phyloP scores from a whole-genome alignment of 2,888 invertebrate genomes.

The Caenorhabditis virilis region DNA sequence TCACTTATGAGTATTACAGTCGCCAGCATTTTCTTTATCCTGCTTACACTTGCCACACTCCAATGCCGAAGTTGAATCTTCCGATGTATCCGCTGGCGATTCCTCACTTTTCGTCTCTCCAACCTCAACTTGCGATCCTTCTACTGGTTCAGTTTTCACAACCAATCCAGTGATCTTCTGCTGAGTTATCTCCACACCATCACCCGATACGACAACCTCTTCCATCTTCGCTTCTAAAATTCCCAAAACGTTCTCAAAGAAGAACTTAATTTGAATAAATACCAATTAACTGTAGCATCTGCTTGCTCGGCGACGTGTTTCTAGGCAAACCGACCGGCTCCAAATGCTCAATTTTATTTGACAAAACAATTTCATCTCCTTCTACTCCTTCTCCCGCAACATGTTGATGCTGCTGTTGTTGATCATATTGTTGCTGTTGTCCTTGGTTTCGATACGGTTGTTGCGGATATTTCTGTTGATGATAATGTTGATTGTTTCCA shows the following conservation, averaged over 20 bases:
- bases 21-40: background rate
- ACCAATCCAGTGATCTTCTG: too few species aligned
- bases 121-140: background rate
- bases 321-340: slow-evolving; percentile 7
- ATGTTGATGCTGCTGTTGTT: background rate
- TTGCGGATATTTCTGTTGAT: background rate
- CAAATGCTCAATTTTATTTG: slow-evolving; percentile 21
- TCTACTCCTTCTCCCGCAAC: slow-evolving; percentile 1
- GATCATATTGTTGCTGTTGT: background rate
- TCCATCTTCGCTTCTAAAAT: background rate
- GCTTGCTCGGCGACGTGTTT: slow-evolving; percentile 25
- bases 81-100: too few species aligned
- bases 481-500: slow-evolving; percentile 2
- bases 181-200: background rate
- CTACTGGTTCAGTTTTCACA: background rate
- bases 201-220: background rate
- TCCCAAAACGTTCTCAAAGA: background rate
- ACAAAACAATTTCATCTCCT: slow-evolving; percentile 1
- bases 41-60: slow-evolving; percentile 4
- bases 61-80: background rate
- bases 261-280: background rate
- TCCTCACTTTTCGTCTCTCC: slow-evolving; percentile 1
- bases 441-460: background rate
- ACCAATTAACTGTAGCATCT: slow-evolving; percentile 26
- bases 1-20: slow-evolving; percentile 20